Evolutionary conservation across 2,888 invertebrate species (phyloP), one percentile per base, ranked within the genome.

Genomic region (Macrophya alboannulata): DNA sequence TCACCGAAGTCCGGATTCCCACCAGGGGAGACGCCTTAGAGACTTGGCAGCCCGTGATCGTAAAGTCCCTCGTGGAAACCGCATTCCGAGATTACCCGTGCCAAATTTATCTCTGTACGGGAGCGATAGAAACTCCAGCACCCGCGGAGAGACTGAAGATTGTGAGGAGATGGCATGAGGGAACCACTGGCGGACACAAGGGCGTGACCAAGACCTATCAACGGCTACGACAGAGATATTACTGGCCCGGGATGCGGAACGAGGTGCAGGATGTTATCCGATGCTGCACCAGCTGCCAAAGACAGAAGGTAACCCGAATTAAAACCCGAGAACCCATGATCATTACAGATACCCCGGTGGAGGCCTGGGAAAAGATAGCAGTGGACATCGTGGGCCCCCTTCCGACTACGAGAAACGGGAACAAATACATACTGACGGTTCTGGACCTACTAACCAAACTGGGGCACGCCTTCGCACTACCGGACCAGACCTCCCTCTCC

Each of bases 161-260:
- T n/a, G n/a, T n/a, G n/a, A n/a, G n/a, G n/a, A n/a, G n/a, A n/a
- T n/a, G n/a, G n/a, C n/a, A n/a, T n/a, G n/a, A n/a, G n/a, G n/a
- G n/a, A n/a, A n/a, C n/a, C n/a, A n/a, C n/a, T n/a, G n/a, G n/a
- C n/a, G n/a, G n/a, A n/a, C n/a, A n/a, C n/a, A n/a, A n/a, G n/a
- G n/a, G n/a, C n/a, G n/a, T n/a, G n/a, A 82, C 87, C 21, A 81
- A 77, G 4, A 87, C 87, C 9, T 43, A 51, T 6, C 65, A 74
- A 51, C 10, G 74, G 4, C 31, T 87, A 10, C 43, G 77, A 9
- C 37, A 68, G 21, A 9, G 72, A 3, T 86, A 85, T 25, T 59
- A 85, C 37, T 87, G 88, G 88, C 85, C 81, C 6, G 84, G 83
- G 4, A 81, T 88, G 79, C 55, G 31, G 3, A 31, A 72, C 21